A percentile compares a stretch with the other conserved stretches of the same genome.
Conservation (phyloP, 2,113 vertebrate genomes). For the Symphodus melops region DNA sequence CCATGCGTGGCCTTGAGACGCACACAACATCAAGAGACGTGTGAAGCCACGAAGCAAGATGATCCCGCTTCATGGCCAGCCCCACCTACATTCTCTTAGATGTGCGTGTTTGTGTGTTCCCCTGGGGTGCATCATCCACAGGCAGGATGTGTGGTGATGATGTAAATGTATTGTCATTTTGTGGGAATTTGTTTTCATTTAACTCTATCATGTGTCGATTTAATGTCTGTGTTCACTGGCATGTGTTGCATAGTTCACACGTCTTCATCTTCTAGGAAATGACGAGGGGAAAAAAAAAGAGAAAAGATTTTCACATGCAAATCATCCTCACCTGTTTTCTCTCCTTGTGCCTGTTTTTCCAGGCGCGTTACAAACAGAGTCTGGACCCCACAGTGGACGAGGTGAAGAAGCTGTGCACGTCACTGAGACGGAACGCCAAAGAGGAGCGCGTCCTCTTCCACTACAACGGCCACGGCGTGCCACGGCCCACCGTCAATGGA, state of each 20-base stretch:
- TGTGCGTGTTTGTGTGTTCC: background rate
- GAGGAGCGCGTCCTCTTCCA: constrained; percentile 98
- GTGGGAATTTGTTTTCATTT: background rate
- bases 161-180: background rate
- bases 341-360: constrained; percentile 14
- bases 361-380: constrained; percentile 99
- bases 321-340: background rate
- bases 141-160: background rate
- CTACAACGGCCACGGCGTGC: constrained; percentile 99
- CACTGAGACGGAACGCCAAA: constrained; percentile 95
- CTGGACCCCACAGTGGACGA: constrained; percentile 98
- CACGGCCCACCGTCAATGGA: constrained; percentile 95
- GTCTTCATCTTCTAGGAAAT: background rate
- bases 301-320: background rate
- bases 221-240: too few species aligned
- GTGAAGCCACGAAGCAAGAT: background rate
- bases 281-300: too few species aligned
- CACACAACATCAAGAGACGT: background rate
- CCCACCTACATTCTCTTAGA: background rate
- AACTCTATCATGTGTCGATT: background rate
- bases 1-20: background rate
- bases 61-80: background rate
- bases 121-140: background rate
- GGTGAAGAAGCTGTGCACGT: constrained; percentile 98
- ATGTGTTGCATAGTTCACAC: too few species aligned